phyloP scores from a whole-genome alignment of 2,113 vertebrate genomes.

The Formicarius rufipectus region DNA sequence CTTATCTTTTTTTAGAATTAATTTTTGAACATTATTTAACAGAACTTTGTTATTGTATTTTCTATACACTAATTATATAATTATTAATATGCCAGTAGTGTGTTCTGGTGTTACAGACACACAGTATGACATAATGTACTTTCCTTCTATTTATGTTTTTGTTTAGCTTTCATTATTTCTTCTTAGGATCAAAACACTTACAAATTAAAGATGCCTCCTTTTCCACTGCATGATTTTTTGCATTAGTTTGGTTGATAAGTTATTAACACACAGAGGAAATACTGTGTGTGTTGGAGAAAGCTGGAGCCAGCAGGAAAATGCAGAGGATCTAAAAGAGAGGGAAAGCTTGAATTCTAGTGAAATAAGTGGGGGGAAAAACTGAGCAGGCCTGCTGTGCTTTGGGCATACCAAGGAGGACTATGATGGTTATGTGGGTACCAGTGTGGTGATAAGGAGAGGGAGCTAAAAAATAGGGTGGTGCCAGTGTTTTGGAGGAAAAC shows the following conservation, averaged over 20 bases:
- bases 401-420: background rate
- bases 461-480: background rate
- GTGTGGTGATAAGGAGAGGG: background rate
- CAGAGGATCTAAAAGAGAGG: background rate
- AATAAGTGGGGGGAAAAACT: background rate
- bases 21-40: background rate
- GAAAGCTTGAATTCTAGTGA: background rate
- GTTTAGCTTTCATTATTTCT: background rate
- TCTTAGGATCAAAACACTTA: background rate
- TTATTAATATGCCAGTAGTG: background rate
- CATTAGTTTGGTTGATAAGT: background rate
- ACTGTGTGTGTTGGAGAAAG: fast-evolving
- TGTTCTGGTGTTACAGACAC: background rate
- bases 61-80: background rate
- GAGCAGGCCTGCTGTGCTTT: background rate
- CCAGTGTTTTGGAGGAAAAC: background rate
- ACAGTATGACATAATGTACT: background rate
- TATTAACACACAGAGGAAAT: background rate
- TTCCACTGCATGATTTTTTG: background rate
- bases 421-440: fast-evolving
- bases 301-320: background rate
- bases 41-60: background rate
- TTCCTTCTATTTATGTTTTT: background rate
- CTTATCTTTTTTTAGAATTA: background rate
- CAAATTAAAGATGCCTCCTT: background rate